Evolutionary conservation across 92 coral and sea anemone genomes (phyloP).

Genomic region (Epizoanthus ramosus): DNA sequence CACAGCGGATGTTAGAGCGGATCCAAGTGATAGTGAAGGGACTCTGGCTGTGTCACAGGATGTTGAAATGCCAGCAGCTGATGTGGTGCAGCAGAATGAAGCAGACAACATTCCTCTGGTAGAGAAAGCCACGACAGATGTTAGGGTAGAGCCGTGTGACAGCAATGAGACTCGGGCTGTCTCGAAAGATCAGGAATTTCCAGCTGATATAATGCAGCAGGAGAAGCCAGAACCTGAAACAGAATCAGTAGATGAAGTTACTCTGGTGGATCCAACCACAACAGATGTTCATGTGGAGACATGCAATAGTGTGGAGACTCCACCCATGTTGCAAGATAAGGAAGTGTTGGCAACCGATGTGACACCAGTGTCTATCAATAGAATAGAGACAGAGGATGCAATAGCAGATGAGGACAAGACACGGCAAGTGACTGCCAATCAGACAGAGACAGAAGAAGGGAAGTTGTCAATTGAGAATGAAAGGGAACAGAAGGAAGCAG

Average conservation of each 20-base stretch:
- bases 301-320: too few relatives aligned
- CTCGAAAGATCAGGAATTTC: neutral
- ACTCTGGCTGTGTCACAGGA: neutral
- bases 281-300: too few relatives aligned
- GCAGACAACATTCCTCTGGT: neutral
- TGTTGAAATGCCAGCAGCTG: neutral
- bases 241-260: neutral
- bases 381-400: neutral
- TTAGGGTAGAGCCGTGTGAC: neutral
- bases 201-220: neutral
- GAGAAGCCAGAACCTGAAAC: neutral
- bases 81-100: neutral
- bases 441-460: neutral
- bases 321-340: too few relatives aligned
- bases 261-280: too few relatives aligned
- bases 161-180: neutral
- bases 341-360: neutral
- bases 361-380: too few relatives aligned
- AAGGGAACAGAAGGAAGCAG: neutral
- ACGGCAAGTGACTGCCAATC: neutral
- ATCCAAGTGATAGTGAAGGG: neutral
- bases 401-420: neutral
- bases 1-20: neutral
- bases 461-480: neutral
- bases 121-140: neutral